A percentile compares a stretch with the other conserved stretches of the same genome.
Conservation (phyloP, 2,888 invertebrate species). For the Phengaris alcon region DNA sequence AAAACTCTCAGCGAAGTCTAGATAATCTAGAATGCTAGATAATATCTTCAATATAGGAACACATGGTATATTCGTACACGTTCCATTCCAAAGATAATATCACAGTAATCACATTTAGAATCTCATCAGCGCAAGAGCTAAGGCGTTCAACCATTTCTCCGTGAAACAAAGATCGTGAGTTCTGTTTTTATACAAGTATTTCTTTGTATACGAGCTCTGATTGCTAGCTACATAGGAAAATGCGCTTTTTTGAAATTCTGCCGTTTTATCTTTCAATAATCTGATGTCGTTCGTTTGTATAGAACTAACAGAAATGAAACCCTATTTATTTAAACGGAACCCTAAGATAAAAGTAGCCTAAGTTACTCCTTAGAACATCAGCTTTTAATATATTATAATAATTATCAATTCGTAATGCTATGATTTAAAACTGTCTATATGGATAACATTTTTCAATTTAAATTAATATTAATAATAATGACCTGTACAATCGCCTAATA, state of each 20-base stretch:
- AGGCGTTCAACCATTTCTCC: neutral
- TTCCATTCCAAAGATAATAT: conserved; percentile 3
- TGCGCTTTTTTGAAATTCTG: neutral
- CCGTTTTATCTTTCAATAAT: neutral
- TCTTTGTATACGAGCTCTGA: neutral
- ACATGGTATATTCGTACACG: neutral
- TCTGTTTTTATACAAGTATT: neutral
- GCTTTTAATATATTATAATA: no score
- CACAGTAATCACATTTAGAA: conserved; percentile 13
- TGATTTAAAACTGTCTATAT: no score
- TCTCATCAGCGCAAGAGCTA: neutral
- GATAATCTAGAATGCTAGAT: neutral
- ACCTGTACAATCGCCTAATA: no score
- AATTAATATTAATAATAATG: no score
- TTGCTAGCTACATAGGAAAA: neutral
- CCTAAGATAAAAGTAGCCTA: no score
- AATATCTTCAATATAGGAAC: neutral
- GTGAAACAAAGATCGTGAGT: conserved; percentile 3
- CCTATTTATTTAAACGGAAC: no score
- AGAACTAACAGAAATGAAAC: no score
- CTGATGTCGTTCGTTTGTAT: no score
- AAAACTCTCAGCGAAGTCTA: neutral
- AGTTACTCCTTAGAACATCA: no score
- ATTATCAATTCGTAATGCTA: no score
- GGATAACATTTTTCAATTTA: no score